Evolutionary conservation across 2,797 vertebrate genomes (phyloP), one percentile per base, ranked within the genome.

Genomic region (Girardinus metallicus): DNA sequence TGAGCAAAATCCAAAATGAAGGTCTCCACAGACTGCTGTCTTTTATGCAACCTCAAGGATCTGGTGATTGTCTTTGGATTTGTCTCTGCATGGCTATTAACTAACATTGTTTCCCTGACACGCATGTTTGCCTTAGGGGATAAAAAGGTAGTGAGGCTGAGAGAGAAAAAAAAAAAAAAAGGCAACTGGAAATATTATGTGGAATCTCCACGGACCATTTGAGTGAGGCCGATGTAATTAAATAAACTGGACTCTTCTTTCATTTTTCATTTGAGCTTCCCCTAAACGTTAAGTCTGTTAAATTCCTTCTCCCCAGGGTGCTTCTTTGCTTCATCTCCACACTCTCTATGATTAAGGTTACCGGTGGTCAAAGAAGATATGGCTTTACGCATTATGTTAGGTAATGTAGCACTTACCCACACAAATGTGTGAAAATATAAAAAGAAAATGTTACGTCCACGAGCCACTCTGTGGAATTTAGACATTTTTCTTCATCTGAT

Each of bases 121-220:
- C 78, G 80, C 85, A 87, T 83, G 75, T 89, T 76, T 86, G 80
- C 85, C 75, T 76, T 9, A 11, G 75, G 85, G 85, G 77, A 76
- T 41, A 82, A 80, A 60, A 51, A 83, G 77, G 29, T 46, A 76
- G 49, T 70, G 64, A 64, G 57, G 86, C 60, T 85, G 75, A 83
- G 75, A 86, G 73, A 73, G 86, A 91, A 87, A 83, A 84, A 81
- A 57, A 86, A 90, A 88, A 85, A 83, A 57, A 84, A 53, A 9
- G 51, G 80, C 60, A 84, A 73, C 80, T 83, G 79, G 89, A 91
- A 92, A 93, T 88, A 92, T 88, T 85, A 90, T 81, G 80, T 26
- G 23, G 72, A 87, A 83, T 70, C 83, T 84, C 80, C 76, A 57
- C 5, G 43, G 82, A 83, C 82, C 73, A 43, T 66, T 81, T 43